phyloP scores from a whole-genome alignment of 2,113 vertebrate species.

The Myocastor coypus region DNA sequence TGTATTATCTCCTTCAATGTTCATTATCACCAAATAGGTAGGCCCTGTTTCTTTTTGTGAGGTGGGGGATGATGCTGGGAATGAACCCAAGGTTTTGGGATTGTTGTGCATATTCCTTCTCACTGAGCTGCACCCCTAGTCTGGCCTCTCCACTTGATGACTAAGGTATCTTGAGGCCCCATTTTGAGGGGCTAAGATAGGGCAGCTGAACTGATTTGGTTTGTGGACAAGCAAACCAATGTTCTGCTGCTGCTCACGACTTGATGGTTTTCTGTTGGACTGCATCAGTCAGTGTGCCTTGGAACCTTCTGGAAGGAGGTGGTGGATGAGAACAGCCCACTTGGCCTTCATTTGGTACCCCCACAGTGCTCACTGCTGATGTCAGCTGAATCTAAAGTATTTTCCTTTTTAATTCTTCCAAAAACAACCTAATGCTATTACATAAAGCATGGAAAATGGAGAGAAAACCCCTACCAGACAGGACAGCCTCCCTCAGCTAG shows the following conservation, averaged over 20 bases:
- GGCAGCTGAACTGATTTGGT: background rate
- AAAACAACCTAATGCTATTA: conserved; percentile 73
- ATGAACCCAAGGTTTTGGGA: background rate
- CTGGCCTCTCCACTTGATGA: background rate
- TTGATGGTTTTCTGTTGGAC: background rate
- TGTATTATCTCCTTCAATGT: background rate
- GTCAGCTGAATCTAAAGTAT: conserved; percentile 61
- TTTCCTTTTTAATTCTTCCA: conserved; percentile 70
- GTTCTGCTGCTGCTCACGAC: background rate
- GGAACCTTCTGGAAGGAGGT: conserved; percentile 40
- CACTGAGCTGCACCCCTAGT: background rate
- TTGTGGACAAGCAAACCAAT: background rate
- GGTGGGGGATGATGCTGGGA: no score
- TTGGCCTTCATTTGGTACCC: background rate
- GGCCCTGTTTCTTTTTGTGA: background rate
- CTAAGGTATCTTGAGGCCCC: background rate
- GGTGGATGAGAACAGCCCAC: background rate
- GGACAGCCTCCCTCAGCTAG: background rate
- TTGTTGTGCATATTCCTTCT: background rate
- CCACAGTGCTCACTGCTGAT: conserved; percentile 18
- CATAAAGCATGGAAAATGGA: conserved; percentile 43
- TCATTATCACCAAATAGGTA: background rate
- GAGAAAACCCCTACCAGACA: background rate
- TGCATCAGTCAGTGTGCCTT: background rate
- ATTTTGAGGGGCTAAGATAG: no score